Evolutionary conservation across 2,888 invertebrate species (phyloP), one percentile per base, ranked within the genome.

Genomic region (Eilema caniola): DNA sequence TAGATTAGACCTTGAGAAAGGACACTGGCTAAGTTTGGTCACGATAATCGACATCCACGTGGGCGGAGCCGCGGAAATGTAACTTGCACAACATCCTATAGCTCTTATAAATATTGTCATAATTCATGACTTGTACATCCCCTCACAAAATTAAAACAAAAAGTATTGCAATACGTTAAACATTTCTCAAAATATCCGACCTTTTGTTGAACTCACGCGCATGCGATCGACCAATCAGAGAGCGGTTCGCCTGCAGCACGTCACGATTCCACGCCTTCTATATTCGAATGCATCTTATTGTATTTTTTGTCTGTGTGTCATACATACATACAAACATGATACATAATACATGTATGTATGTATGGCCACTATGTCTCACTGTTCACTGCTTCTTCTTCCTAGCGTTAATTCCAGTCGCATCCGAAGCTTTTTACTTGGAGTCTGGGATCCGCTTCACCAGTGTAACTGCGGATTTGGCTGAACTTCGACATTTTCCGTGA

Each of bases 221-320:
- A 84, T 79, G 76, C 81, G 83, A 81, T 74, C 84, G 75, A 73
- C 93, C 93, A 93, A 93, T 93, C 72, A 86, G 86, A 81, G 83
- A 74, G 69, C 67, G 73, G 86, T 80, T 65, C 80, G 91, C 91
- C 87, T 81, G 83, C 80, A 89, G 89, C 89, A 78, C 81, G 88
- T 90, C 93, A 92, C 93, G 93, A 92, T 88, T 89, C 88, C 86
- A 83, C 85, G 88, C 89, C 86, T 88, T 86, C 88, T 89, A 90
- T 90, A 86, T 91, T 91, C 88, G 88, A 90, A 90, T 89, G 84
- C 85, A 83, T 80, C 83, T 88, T 83, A 84, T 83, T 82, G 81
- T 83, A 79, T 81, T 84, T 72, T 86, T 84, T 75, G 64, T 81
- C 5, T 56, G 23, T 33, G 56, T 14, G 16, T 59, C 14, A n/a